Conservation (phyloP, 2,797 vertebrate genomes). For the Mionectes olivaceus region DNA sequence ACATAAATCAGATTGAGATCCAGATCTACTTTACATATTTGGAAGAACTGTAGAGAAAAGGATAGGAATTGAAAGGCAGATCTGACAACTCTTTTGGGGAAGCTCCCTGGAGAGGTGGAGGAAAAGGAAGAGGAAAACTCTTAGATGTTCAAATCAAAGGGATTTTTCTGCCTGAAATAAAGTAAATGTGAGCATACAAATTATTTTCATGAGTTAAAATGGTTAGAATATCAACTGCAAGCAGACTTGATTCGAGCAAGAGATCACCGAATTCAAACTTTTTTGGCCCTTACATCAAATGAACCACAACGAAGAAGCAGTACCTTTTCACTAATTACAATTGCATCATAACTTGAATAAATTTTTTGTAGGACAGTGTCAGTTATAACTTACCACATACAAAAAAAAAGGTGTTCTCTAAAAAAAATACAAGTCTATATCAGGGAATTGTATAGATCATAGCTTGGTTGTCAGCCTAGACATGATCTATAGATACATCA, state of each 20-base stretch:
- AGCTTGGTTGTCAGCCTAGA: not conserved
- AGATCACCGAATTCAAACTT: not conserved
- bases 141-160: constrained; percentile 28
- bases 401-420: not conserved
- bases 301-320: not conserved
- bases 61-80: not conserved
- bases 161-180: not conserved
- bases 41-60: constrained; percentile 26
- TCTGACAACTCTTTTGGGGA: not conserved
- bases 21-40: constrained; percentile 15
- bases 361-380: not conserved
- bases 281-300: not conserved
- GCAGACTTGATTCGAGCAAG: not conserved
- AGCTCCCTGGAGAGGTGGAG: not conserved
- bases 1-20: not conserved
- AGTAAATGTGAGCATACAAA: not conserved
- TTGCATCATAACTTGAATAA: not conserved
- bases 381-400: not conserved
- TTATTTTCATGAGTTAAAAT: not conserved
- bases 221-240: not conserved
- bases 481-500: not conserved
- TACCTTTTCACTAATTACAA: not conserved
- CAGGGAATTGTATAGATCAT: not conserved
- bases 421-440: not conserved
- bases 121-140: constrained; percentile 1